These are phyloP conservation scores for Melanophora roralis DNA, from an alignment of 2,888 invertebrate species.

Conservation along the genomic window DNA sequence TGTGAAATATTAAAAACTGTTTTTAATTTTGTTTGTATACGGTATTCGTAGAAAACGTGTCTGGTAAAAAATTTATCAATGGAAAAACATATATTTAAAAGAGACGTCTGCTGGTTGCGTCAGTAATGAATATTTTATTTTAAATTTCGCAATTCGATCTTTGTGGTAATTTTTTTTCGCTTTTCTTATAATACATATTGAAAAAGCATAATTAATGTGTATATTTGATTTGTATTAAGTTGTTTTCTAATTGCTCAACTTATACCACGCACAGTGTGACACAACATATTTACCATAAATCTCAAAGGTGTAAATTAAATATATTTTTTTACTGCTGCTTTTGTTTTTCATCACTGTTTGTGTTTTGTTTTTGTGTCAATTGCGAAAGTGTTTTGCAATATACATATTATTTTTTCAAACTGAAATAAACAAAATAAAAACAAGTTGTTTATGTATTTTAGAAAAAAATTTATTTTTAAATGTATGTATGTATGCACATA, in stretches of 20 bases:
- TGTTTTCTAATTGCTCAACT: conserved; percentile 1
- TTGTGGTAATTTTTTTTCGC: conserved; percentile 32
- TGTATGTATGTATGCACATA: too few relatives aligned
- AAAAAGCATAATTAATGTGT: not conserved
- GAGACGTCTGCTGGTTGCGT: conserved; percentile 21
- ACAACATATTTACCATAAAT: not conserved
- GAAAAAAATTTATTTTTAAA: not conserved
- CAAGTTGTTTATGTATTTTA: not conserved
- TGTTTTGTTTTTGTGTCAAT: not conserved
- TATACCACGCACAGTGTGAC: not conserved
- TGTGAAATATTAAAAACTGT: too few relatives aligned
- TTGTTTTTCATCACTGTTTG: not conserved
- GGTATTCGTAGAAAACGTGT: too few relatives aligned
- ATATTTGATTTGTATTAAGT: not conserved
- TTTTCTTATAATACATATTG: conserved; percentile 16
- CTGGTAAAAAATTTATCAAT: not conserved
- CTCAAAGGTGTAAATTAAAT: not conserved
- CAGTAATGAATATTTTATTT: conserved; percentile 53
- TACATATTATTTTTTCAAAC: not conserved
- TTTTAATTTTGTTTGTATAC: too few relatives aligned
- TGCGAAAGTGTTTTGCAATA: not conserved
- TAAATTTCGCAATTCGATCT: conserved; percentile 31
- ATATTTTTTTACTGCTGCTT: not conserved
- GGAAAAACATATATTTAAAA: conserved; percentile 15
- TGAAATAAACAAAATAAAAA: not conserved